phyloP scores from a whole-genome alignment of 2,888 invertebrate species.

The Orgyia antiqua region DNA sequence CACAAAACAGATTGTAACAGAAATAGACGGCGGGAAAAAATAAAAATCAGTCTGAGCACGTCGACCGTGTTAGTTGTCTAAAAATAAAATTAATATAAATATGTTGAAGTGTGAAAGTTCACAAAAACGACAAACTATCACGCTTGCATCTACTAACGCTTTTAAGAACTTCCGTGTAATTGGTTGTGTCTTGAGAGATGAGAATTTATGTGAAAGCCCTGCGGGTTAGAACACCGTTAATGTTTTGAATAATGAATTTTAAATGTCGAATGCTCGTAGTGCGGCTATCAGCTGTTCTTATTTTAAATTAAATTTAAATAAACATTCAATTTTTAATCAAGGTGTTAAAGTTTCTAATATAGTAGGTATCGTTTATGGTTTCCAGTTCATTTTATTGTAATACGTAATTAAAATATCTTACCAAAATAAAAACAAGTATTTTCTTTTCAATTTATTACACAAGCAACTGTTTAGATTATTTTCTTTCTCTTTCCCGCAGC shows the following conservation, averaged over 20 bases:
- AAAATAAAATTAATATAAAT: conserved; percentile 69
- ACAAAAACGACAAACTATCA: conserved; percentile 55
- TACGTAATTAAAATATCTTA: conserved; percentile 3
- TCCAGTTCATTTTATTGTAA: conserved; percentile 3
- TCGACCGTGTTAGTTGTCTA: conserved; percentile 54
- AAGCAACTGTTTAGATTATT: conserved; percentile 46
- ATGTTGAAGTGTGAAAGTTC: conserved; percentile 64
- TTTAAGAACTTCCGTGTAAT: conserved; percentile 51
- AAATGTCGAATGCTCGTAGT: conserved; percentile 23
- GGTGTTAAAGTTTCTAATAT: conserved; percentile 15
- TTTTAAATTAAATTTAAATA: conserved; percentile 19
- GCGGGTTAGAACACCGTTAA: conserved; percentile 36
- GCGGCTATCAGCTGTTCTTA: conserved; percentile 11
- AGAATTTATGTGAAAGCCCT: conserved; percentile 36
- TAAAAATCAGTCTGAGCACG: conserved; percentile 54
- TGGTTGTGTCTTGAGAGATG: conserved; percentile 43
- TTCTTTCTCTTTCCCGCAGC: conserved; percentile 48
- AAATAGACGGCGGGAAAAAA: conserved; percentile 60
- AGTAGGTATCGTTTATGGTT: background rate
- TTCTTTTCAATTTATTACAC: conserved; percentile 26
- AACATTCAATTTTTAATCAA: conserved; percentile 16
- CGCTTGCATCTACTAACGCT: conserved; percentile 42
- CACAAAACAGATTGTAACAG: conserved; percentile 61
- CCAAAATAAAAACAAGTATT: conserved; percentile 14
- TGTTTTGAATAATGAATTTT: conserved; percentile 38